Percentiles rank a stretch among this genome's conserved stretches.
Evolutionary conservation across 2,888 invertebrate genomes (phyloP).

Genomic region (Luperina testacea): DNA sequence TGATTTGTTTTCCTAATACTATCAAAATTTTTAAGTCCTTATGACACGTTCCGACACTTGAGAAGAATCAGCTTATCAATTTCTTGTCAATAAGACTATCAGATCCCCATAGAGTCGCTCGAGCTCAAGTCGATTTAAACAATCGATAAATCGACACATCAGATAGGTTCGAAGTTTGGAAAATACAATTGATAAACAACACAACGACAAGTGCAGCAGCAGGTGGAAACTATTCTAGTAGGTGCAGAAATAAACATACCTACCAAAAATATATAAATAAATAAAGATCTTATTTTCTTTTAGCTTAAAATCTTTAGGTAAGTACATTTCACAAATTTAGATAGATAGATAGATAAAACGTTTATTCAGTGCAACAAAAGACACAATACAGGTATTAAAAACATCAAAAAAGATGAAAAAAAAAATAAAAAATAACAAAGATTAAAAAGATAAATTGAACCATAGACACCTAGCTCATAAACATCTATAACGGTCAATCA

Average conservation of each 20-base stretch:
- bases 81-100: conserved; percentile 15
- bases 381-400: too few relatives aligned
- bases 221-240: background rate
- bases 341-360: too few relatives aligned
- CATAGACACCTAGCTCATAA: too few relatives aligned
- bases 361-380: too few relatives aligned
- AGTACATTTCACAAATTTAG: too few relatives aligned
- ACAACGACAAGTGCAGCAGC: too few relatives aligned
- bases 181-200: background rate
- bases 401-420: too few relatives aligned
- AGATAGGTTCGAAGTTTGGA: background rate
- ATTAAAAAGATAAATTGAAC: too few relatives aligned
- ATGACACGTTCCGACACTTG: background rate
- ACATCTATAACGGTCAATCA: too few relatives aligned
- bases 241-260: background rate
- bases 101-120: background rate
- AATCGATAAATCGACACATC: background rate
- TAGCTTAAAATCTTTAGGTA: background rate
- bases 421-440: too few relatives aligned
- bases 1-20: conserved; percentile 3
- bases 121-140: background rate
- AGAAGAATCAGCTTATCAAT: conserved; percentile 15
- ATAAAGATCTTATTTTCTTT: background rate
- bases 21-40: background rate
- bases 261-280: too few relatives aligned